phyloP scores from a whole-genome alignment of 2,888 invertebrate genomes.

The Chrysina gloriosa region DNA sequence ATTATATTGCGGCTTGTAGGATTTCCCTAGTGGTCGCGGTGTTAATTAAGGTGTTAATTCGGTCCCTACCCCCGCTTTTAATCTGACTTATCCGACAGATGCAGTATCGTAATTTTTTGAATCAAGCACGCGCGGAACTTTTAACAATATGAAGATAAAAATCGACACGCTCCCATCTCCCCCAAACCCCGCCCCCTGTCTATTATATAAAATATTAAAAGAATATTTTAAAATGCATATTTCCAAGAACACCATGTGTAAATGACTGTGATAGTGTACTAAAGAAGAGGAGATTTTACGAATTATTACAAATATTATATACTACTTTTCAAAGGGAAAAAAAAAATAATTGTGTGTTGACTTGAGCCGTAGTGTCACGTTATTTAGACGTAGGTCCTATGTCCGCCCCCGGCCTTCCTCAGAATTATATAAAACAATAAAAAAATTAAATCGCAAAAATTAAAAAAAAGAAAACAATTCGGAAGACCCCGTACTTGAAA shows the following conservation, averaged over 20 bases:
- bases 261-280: constrained; percentile 67
- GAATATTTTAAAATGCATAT: constrained; percentile 25
- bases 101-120: too few species aligned
- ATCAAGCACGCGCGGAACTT: too few species aligned
- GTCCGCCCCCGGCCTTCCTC: too few species aligned
- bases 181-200: too few species aligned
- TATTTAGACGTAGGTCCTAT: constrained; percentile 19
- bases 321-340: constrained; percentile 29
- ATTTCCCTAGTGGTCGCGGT: too few species aligned
- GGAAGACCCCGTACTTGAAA: too few species aligned
- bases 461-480: too few species aligned
- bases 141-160: not conserved
- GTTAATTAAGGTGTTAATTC: too few species aligned
- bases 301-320: constrained; percentile 43
- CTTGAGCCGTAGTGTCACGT: constrained; percentile 23
- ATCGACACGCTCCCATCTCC: constrained; percentile 28
- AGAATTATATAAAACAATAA: too few species aligned
- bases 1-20: not conserved
- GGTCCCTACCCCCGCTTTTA: too few species aligned
- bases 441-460: constrained; percentile 17
- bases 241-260: constrained; percentile 61
- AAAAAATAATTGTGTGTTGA: constrained; percentile 14
- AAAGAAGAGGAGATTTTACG: constrained; percentile 58
- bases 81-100: too few species aligned
- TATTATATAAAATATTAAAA: constrained; percentile 52